A percentile compares a stretch with the other conserved stretches of the same genome.
Evolutionary conservation across 1,140 invertebrate genomes (phyloP).

Genomic region (Cyphomyrmex costatus): DNA sequence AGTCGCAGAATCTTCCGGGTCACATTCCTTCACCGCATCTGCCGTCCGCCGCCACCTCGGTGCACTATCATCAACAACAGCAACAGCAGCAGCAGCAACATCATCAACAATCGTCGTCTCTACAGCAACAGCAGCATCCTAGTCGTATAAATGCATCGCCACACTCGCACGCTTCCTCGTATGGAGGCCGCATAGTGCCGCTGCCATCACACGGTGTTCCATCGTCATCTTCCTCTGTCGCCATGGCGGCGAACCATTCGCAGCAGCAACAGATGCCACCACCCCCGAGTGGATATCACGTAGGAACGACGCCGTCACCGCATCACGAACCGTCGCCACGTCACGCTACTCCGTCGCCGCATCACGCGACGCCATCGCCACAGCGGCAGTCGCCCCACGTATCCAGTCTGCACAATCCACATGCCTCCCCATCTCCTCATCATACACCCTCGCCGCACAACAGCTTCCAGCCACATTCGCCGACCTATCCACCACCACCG

Average conservation of each 20-base stretch:
- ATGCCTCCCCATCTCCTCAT: slow-evolving; percentile 75
- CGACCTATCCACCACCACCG: slow-evolving; percentile 83
- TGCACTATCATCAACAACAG: slow-evolving; percentile 62
- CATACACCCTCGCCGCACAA: slow-evolving; percentile 80
- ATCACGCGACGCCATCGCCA: slow-evolving; percentile 76
- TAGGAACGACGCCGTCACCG: slow-evolving; percentile 67
- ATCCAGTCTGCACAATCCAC: slow-evolving; percentile 77
- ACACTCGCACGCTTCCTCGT: slow-evolving; percentile 68
- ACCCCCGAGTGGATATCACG: slow-evolving; percentile 75
- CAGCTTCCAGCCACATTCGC: slow-evolving; percentile 83
- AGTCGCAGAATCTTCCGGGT: slow-evolving; percentile 80
- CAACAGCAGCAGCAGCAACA: slow-evolving; percentile 60
- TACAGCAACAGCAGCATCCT: slow-evolving; percentile 71
- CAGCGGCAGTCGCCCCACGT: slow-evolving; percentile 82
- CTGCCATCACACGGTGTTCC: slow-evolving; percentile 64
- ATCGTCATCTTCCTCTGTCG: slow-evolving; percentile 71
- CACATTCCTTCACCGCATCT: slow-evolving; percentile 84
- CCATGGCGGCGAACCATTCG: slow-evolving; percentile 70
- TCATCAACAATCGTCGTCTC: slow-evolving; percentile 56
- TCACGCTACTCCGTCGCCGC: slow-evolving; percentile 74
- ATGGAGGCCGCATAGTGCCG: slow-evolving; percentile 73
- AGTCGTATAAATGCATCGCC: slow-evolving; percentile 75
- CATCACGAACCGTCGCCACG: slow-evolving; percentile 70
- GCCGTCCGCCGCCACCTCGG: slow-evolving; percentile 65
- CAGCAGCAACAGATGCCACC: slow-evolving; percentile 76